phyloP scores from a whole-genome alignment of 2,888 invertebrate genomes.

The Chrysina gloriosa region DNA sequence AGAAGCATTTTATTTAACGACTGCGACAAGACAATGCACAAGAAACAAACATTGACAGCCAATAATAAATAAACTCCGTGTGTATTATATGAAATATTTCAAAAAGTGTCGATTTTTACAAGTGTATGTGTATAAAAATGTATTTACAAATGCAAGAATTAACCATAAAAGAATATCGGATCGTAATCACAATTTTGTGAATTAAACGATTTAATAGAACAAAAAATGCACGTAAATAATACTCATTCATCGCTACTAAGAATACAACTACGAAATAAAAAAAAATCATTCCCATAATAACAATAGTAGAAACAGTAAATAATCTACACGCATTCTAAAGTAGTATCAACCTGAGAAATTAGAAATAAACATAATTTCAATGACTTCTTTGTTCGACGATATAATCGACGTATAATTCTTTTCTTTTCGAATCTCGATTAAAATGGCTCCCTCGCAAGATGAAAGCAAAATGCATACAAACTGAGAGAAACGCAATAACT shows the following conservation, averaged over 20 bases:
- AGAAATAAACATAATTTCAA: conserved; percentile 40
- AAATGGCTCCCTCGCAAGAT: conserved; percentile 54
- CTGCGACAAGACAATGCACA: conserved; percentile 26
- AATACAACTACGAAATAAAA: conserved; percentile 28
- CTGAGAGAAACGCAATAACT: conserved; percentile 16
- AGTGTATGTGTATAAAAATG: not conserved
- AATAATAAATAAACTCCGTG: conserved; percentile 12
- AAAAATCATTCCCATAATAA: conserved; percentile 22
- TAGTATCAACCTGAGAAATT: conserved; percentile 47
- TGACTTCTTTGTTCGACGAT: conserved; percentile 16
- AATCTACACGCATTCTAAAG: conserved; percentile 48
- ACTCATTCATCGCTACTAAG: conserved; percentile 23
- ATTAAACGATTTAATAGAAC: not conserved
- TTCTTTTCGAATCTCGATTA: conserved; percentile 17
- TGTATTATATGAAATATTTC: not conserved
- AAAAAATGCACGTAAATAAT: not conserved
- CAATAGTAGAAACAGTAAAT: conserved; percentile 12
- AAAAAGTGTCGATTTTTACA: conserved; percentile 15
- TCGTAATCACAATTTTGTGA: not conserved
- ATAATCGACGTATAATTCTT: not conserved
- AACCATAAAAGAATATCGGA: not conserved
- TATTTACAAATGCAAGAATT: conserved; percentile 34
- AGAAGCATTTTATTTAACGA: conserved; percentile 17
- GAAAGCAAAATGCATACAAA: conserved; percentile 50
- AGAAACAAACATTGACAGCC: conserved; percentile 26